Evolutionary conservation across 2,797 vertebrate genomes (phyloP).

Genomic region (Carduelis carduelis): DNA sequence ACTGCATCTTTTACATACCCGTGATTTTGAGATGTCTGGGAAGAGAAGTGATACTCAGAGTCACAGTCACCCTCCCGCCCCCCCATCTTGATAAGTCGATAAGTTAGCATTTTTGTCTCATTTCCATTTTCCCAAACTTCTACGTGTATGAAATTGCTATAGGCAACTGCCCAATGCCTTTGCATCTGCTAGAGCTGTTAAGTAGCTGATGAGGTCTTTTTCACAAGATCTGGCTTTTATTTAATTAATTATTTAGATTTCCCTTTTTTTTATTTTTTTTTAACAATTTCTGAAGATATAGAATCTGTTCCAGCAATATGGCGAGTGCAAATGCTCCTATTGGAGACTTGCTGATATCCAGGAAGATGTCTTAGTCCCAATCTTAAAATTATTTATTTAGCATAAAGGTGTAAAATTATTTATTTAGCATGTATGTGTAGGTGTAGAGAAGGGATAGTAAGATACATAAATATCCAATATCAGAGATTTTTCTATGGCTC

Average conservation of each 20-base stretch:
- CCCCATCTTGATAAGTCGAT: not conserved
- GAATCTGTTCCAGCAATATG: slow-evolving; percentile 61
- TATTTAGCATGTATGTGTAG: not conserved
- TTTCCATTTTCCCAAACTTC: slow-evolving; percentile 46
- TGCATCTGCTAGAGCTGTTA: slow-evolving; percentile 56
- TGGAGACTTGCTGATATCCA: not conserved
- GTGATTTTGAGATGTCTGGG: not conserved
- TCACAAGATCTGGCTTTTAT: slow-evolving; percentile 49
- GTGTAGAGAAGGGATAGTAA: not conserved
- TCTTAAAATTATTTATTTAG: not conserved
- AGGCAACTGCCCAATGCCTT: slow-evolving; percentile 56
- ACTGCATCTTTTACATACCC: not conserved
- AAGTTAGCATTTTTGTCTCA: slow-evolving; percentile 36
- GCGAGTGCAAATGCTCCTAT: slow-evolving; percentile 39
- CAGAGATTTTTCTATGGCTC: not conserved
- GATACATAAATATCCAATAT: not conserved
- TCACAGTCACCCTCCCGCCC: not conserved
- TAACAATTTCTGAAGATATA: slow-evolving; percentile 11
- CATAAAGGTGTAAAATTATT: not conserved
- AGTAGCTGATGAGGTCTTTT: slow-evolving; percentile 62
- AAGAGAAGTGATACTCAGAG: slow-evolving; percentile 21
- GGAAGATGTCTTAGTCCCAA: not conserved
- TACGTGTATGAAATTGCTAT: slow-evolving; percentile 36
- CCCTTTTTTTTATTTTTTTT: not conserved
- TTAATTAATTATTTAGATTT: slow-evolving; percentile 11